Conservation (phyloP, 2,113 vertebrate genomes). For the Oryzias melastigma region DNA sequence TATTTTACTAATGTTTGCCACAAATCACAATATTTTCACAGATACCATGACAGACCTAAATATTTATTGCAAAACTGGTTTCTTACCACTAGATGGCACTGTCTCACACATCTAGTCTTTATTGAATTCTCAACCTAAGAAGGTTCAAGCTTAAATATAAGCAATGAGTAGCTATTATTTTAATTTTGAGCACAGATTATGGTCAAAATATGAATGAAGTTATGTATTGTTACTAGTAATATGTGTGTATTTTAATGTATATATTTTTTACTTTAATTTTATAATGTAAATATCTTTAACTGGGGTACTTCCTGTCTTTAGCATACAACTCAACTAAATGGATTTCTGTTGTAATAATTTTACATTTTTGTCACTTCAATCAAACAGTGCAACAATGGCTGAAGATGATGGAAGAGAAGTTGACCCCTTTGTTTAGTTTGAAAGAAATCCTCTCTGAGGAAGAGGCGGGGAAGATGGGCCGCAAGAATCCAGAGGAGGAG, state of each 20-base stretch:
- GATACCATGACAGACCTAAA: no score
- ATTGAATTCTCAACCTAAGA: not conserved
- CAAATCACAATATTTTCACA: not conserved
- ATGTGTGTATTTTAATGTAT: no score
- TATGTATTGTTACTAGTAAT: no score
- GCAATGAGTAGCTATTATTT: no score
- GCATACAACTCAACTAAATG: no score
- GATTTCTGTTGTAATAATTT: not conserved
- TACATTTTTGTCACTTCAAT: not conserved
- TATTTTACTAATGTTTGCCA: not conserved
- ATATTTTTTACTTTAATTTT: no score
- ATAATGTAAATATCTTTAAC: no score
- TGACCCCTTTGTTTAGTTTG: constrained; percentile 81
- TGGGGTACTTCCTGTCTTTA: no score
- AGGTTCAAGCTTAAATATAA: no score
- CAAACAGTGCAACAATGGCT: constrained; percentile 86
- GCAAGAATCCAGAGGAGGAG: constrained; percentile 89
- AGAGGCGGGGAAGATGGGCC: constrained; percentile 88
- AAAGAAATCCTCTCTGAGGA: constrained; percentile 88
- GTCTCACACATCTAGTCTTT: not conserved
- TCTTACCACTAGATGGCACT: constrained; percentile 3
- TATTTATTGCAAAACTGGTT: not conserved
- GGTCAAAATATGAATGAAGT: no score
- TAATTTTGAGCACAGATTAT: no score
- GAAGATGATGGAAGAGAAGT: constrained; percentile 88